Percentiles rank a stretch among this genome's conserved stretches.
Conservation (phyloP, 2,888 invertebrate genomes). For the Acanthosepion esculentum region DNA sequence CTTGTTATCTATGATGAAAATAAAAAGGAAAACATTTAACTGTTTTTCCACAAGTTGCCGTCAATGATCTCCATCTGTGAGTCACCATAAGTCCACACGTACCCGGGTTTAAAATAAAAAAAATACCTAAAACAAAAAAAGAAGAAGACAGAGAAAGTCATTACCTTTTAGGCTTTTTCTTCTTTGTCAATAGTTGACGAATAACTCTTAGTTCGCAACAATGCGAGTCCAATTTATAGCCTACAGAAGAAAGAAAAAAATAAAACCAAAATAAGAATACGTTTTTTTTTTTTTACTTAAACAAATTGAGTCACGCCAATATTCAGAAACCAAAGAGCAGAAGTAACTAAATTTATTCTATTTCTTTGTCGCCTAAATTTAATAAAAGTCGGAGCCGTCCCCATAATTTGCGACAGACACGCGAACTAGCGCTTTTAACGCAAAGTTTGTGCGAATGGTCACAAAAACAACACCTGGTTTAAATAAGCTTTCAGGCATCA, state of each 20-base stretch:
- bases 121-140: not conserved
- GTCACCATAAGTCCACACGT: not conserved
- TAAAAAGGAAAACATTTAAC: not conserved
- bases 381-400: not conserved
- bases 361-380: constrained; percentile 1
- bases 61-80: not conserved
- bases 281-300: not conserved
- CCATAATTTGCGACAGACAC: not conserved
- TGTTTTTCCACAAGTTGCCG: not conserved
- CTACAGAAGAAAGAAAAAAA: not conserved
- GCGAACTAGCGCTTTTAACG: not conserved
- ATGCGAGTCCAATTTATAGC: not conserved
- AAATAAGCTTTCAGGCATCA: not conserved
- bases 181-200: not conserved
- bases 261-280: not conserved
- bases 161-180: no score
- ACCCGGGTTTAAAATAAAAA: not conserved
- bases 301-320: constrained; percentile 21
- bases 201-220: not conserved
- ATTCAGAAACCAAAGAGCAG: not conserved
- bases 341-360: not conserved
- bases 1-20: no score
- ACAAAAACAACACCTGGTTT: not conserved
- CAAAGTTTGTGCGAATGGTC: not conserved
- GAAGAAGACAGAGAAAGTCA: not conserved